Evolutionary conservation across 2,113 vertebrate genomes (phyloP), one percentile per base, ranked within the genome.

Genomic region (Pithys albifrons): DNA sequence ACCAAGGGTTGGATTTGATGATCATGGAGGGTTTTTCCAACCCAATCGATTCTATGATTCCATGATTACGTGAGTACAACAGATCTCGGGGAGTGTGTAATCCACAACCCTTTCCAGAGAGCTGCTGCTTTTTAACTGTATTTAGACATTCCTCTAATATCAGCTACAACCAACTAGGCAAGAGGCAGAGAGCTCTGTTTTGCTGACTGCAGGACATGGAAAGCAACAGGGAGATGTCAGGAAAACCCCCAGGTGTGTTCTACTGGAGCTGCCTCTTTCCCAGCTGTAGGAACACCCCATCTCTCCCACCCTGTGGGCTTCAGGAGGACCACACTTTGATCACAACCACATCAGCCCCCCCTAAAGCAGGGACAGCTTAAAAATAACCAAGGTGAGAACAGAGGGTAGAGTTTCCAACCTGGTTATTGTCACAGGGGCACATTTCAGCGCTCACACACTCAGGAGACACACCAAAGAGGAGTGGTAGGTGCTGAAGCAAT

Each of bases 41-140:
- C 15, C 33, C 46, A n/a, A 75, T 45, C 13, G n/a, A 18, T 10
- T 29, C 70, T 19, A 8, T 9, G 15, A 20, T 12, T 41, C 41
- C 13, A 39, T 39, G 39, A 39, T 39, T 4, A n/a, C 5, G 2
- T 0, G 0, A 25, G 45, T 33, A 6, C 0, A 0, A 14, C n/a
- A n/a, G 37, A 25, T 19, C 5, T 16, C 33, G 39, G 16, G 41
- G 41, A 64, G 45, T 17, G 1, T 0, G 0, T 10, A 22, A 12
- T 33, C 20, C 39, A 33, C 48, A 41, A 4, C 39, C 16, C 31
- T 24, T 33, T 35, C 52, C 43, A 12, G 23, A 18, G n/a, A 59
- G 15, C n/a, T 35, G 58, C n/a, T 59, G n/a, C 22, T 59, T 59
- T 59, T 59, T 37, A 59, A n/a, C 58, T 59, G n/a, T 37, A 7